Evolutionary conservation across 2,888 invertebrate species (phyloP), one percentile per base, ranked within the genome.

Genomic region (Hipparchia sbordonii): DNA sequence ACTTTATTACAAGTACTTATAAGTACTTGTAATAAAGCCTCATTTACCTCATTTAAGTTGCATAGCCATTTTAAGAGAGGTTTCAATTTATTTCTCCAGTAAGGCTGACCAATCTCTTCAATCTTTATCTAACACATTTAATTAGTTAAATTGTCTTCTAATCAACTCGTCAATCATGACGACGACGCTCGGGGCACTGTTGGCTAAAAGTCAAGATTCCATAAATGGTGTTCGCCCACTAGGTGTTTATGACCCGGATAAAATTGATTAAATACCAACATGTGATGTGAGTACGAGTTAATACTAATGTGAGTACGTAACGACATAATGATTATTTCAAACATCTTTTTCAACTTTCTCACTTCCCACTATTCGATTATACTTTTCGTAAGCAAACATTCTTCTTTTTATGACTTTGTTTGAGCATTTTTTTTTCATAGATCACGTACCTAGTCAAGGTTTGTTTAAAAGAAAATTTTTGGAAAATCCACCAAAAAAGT

Each of bases 211-310:
- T 80, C 90, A 86, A 87, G 88, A 83, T 89, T 81, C 91, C 91
- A 84, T 88, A 91, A 85, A 87, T 80, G 86, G 87, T 78, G 74
- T 52, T 81, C 81, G 79, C 90, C 90, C 89, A 90, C 90, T 84
- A 78, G 74, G 72, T 62, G 61, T 74, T 54, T 63, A 67, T 79
- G 73, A 86, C 82, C 85, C 87, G 89, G 89, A 89, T 89, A 83
- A 72, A 68, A 69, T 69, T 74, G 61, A 69, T 69, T 69, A 54
- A 60, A 62, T 61, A 62, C 69, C 52, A 33, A 68, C 61, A 33
- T 51, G 59, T 51, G 13, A 67, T 39, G n/a, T 9, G 12, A 39
- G 39, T 39, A 39, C n/a, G n/a, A n/a, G n/a, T 39, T 46, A 33
- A n/a, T n/a, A n/a, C n/a, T n/a, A n/a, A n/a, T n/a, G 33, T 10